Percentiles rank a stretch among this genome's conserved stretches.
phyloP scores from a whole-genome alignment of 2,113 vertebrate species.

The Corydoras sp. region DNA sequence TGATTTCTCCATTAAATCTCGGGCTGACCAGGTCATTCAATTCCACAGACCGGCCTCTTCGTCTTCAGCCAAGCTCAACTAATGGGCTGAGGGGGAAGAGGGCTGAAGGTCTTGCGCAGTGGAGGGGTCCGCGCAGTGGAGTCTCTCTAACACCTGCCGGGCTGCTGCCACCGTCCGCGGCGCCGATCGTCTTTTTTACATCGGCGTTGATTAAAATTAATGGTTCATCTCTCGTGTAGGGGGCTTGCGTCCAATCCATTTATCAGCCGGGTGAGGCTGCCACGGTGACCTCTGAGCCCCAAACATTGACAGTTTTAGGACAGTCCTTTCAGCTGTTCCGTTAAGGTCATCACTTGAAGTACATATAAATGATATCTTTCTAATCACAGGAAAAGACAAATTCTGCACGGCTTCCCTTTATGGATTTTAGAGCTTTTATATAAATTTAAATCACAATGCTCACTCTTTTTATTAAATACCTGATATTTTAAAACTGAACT shows the following conservation, averaged over 20 bases:
- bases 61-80: conserved; percentile 95
- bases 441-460: too few species aligned
- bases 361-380: conserved; percentile 74
- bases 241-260: conserved; percentile 93
- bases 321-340: conserved; percentile 65
- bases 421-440: too few species aligned
- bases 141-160: conserved; percentile 72
- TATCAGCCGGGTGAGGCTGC: conserved; percentile 80
- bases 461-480: too few species aligned
- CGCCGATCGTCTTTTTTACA: conserved; percentile 79
- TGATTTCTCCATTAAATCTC: conserved; percentile 92
- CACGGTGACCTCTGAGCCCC: conserved; percentile 71
- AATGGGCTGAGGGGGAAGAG: conserved; percentile 76
- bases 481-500: too few species aligned
- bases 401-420: conserved; percentile 5
- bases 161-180: conserved; percentile 88
- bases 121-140: conserved; percentile 61
- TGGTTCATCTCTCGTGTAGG: conserved; percentile 85
- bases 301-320: conserved; percentile 80
- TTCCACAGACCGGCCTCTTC: conserved; percentile 87
- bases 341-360: conserved; percentile 78
- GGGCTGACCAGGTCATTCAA: conserved; percentile 95
- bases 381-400: conserved; percentile 63
- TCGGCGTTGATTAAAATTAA: conserved; percentile 99
- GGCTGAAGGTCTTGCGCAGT: conserved; percentile 32